Base-by-base conservation (phyloP, 35 echinoderm and acorn worm genomes). In the Eucidaris tribuloides region DNA sequence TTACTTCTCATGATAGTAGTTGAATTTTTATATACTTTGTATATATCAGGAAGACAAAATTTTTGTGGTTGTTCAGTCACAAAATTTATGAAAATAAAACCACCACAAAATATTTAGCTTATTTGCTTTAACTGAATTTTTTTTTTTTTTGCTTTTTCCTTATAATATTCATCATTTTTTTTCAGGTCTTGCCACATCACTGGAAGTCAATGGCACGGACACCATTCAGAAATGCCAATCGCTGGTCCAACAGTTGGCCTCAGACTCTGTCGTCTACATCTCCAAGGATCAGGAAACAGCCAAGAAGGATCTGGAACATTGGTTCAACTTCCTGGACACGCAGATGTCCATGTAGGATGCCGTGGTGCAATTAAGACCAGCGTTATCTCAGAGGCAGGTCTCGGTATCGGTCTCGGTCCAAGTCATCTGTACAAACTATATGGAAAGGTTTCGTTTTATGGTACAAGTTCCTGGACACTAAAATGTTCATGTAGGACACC, bases 311-410 rank as follows among this genome's bases (percentile, higher is more conserved):
- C 40, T 90, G 5, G 92, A 94, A 1, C 80, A 85, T 55, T 94
- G 92, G 92, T 80, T 80, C 37, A 94, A 89, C 45, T 86, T 85
- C 25, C 41, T 90, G 25, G 92, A 94, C 44, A 57, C 74, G 0
- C 92, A 94, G 81, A 90, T 94, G 64, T 63, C 87, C 0, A 94
- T 94, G 92, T 94, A n/a, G n/a, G n/a, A n/a, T n/a, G n/a, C n/a
- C n/a, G n/a, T n/a, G n/a, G n/a, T n/a, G n/a, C n/a, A n/a, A n/a
- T n/a, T n/a, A n/a, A n/a, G n/a, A n/a, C n/a, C n/a, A n/a, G n/a
- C n/a, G n/a, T n/a, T n/a, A n/a, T n/a, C n/a, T n/a, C n/a, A n/a
- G n/a, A n/a, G n/a, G n/a, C n/a, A n/a, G n/a, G n/a, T n/a, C n/a
- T n/a, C n/a, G n/a, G n/a, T n/a, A n/a, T n/a, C n/a, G n/a, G n/a